Conservation (phyloP, 2,888 invertebrate genomes). For the Ganaspis brasiliensis region DNA sequence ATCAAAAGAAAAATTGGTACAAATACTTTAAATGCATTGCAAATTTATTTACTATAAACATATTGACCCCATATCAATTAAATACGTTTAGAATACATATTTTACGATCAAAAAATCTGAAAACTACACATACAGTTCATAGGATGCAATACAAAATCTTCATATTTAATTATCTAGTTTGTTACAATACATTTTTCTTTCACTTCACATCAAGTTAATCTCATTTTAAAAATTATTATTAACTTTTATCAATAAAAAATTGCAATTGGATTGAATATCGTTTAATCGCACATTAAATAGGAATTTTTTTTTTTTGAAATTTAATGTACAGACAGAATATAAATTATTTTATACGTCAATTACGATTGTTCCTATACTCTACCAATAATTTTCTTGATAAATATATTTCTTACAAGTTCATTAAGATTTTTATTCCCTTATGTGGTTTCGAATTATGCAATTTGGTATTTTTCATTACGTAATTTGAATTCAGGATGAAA, state of each 20-base stretch:
- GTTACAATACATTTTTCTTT: slow-evolving; percentile 1
- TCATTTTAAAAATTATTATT: neutral
- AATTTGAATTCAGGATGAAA: neutral
- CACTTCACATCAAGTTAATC: neutral
- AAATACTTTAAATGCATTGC: neutral
- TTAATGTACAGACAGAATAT: neutral
- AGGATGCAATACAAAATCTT: slow-evolving; percentile 13
- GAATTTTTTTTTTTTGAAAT: neutral
- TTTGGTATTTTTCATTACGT: neutral
- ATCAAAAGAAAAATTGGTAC: neutral
- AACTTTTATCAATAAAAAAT: neutral
- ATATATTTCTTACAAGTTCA: neutral
- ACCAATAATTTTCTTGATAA: neutral
- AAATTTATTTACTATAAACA: neutral
- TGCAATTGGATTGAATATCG: neutral
- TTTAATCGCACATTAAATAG: neutral
- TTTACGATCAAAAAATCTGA: neutral
- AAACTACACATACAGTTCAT: slow-evolving; percentile 6
- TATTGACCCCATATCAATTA: neutral
- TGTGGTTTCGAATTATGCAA: slow-evolving; percentile 10
- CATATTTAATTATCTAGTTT: slow-evolving; percentile 1
- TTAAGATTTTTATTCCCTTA: neutral
- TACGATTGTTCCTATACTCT: neutral
- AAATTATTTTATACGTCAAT: neutral
- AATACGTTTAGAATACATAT: slow-evolving; percentile 5